These are phyloP conservation scores for Tokudaia muenninki DNA, from an alignment of 2,797 vertebrate species.

Conservation along the genomic window DNA sequence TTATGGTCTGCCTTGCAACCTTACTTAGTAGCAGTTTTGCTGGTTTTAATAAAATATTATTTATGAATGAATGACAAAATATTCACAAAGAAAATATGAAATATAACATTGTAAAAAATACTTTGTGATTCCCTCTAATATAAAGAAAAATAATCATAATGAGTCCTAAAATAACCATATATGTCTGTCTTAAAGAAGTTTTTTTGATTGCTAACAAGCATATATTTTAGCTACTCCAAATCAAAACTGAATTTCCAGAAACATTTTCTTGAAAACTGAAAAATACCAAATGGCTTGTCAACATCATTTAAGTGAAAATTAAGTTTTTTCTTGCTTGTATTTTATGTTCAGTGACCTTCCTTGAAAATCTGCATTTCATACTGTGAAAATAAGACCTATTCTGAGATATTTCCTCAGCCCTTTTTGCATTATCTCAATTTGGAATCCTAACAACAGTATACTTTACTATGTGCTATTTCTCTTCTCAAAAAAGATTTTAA, in stretches of 20 bases:
- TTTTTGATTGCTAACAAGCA: constrained; percentile 25
- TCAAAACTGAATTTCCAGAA: constrained; percentile 73
- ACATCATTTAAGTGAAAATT: constrained; percentile 75
- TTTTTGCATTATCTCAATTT: constrained; percentile 74
- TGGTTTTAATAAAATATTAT: constrained; percentile 50
- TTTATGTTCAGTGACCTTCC: constrained; percentile 62
- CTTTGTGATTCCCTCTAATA: constrained; percentile 38
- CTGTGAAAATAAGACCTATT: constrained; percentile 77
- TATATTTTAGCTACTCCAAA: constrained; percentile 12
- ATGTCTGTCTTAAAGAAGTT: not conserved
- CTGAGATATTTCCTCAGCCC: constrained; percentile 70
- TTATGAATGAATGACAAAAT: constrained; percentile 42
- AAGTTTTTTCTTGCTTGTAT: constrained; percentile 53
- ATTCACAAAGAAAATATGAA: not conserved
- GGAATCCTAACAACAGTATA: constrained; percentile 82
- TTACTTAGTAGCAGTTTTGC: constrained; percentile 61
- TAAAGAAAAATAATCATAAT: constrained; percentile 19
- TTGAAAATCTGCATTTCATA: constrained; percentile 79
- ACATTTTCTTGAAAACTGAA: constrained; percentile 66
- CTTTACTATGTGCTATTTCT: constrained; percentile 65
- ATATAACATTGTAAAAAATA: not conserved
- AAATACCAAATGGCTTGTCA: constrained; percentile 73
- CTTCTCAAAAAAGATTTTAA: constrained; percentile 80
- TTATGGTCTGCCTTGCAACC: not conserved
- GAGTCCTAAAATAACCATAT: constrained; percentile 40